Percentiles rank a stretch among this genome's conserved stretches.
Conservation (phyloP, 2,797 vertebrate genomes). For the Myripristis jacobus region DNA sequence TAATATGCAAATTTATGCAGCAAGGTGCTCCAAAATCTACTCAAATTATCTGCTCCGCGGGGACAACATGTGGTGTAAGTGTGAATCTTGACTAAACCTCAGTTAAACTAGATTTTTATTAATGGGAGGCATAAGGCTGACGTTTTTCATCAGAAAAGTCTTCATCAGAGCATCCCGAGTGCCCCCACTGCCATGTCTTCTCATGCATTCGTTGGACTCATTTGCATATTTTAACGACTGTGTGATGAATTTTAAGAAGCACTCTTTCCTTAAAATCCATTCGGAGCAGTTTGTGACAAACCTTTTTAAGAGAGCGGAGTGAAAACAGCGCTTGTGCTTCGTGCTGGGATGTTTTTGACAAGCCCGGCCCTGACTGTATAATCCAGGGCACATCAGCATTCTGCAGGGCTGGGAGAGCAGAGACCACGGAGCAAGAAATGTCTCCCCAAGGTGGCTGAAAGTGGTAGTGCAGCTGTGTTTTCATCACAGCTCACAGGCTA, state of each 20-base stretch:
- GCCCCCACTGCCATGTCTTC: neutral
- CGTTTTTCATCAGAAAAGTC: too few relatives aligned
- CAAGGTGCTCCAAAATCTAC: too few relatives aligned
- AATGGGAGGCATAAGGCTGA: neutral
- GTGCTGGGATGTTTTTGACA: constrained; percentile 1
- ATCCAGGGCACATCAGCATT: constrained; percentile 20
- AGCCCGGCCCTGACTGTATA: neutral
- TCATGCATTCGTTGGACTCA: neutral
- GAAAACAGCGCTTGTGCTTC: neutral
- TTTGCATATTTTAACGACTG: neutral
- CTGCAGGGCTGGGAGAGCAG: neutral
- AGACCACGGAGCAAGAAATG: constrained; percentile 40
- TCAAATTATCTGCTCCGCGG: too few relatives aligned
- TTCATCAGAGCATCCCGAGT: too few relatives aligned
- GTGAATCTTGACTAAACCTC: neutral
- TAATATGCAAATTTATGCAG: too few relatives aligned
- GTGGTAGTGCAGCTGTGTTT: constrained; percentile 38
- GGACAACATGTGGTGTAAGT: too few relatives aligned
- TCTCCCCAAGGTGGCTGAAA: constrained; percentile 52
- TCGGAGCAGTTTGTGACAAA: neutral
- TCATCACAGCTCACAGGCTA: constrained; percentile 55
- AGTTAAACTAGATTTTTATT: neutral
- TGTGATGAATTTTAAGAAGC: neutral
- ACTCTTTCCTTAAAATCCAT: neutral
- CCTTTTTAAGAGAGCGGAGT: neutral